These are phyloP conservation scores for Epinotia ramella DNA, from an alignment of 2,888 invertebrate genomes.

Conservation along the genomic window DNA sequence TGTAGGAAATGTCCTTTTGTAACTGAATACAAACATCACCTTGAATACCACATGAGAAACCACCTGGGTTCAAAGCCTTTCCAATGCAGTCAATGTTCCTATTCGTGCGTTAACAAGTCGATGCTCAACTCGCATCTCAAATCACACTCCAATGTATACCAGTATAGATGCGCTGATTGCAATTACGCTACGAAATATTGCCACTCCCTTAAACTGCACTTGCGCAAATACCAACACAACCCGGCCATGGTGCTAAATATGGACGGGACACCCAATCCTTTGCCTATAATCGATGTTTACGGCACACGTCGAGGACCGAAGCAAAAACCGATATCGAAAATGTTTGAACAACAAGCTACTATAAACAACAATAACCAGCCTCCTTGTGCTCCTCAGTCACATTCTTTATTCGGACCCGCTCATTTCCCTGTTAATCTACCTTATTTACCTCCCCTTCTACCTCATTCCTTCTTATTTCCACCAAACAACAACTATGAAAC, in stretches of 20 bases:
- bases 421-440: constrained; percentile 80
- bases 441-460: constrained; percentile 78
- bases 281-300: constrained; percentile 95
- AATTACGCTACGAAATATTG: constrained; percentile 99
- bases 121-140: constrained; percentile 99
- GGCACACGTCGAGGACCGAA: constrained; percentile 96
- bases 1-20: constrained; percentile 98
- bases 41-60: constrained; percentile 98
- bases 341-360: constrained; percentile 69
- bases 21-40: constrained; percentile 99
- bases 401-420: constrained; percentile 70
- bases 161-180: constrained; percentile 97
- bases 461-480: constrained; percentile 79
- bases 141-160: constrained; percentile 96
- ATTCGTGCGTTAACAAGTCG: constrained; percentile 98
- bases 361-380: constrained; percentile 62
- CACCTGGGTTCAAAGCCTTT: constrained; percentile 98
- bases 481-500: constrained; percentile 79
- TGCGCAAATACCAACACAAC: constrained; percentile 95
- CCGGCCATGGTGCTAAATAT: constrained; percentile 96
- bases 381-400: constrained; percentile 65
- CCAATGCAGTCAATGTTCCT: constrained; percentile 95
- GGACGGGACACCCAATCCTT: constrained; percentile 95
- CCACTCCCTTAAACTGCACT: constrained; percentile 97
- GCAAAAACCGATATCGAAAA: constrained; percentile 77